Conservation (phyloP, 2,113 vertebrate species). For the Sardina pilchardus region DNA sequence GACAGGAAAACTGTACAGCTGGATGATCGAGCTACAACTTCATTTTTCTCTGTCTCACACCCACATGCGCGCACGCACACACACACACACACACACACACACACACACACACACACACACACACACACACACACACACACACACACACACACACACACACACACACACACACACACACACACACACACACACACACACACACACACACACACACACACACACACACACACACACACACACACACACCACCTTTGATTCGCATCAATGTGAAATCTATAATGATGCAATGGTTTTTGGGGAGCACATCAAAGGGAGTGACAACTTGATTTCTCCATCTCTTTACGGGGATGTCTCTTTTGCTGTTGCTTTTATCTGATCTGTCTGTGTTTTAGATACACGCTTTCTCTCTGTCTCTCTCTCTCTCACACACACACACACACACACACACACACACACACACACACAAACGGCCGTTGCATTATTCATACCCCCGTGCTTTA, state of each 20-base stretch:
- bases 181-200: not conserved
- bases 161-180: conserved; percentile 8
- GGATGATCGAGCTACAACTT: no score
- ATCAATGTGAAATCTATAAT: not conserved
- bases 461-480: conserved; percentile 1
- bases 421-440: conserved; percentile 9
- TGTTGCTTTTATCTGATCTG: conserved; percentile 9
- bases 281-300: not conserved
- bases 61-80: not conserved
- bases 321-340: not conserved
- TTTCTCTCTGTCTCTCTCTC: no score
- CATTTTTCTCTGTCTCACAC: not conserved
- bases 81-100: conserved; percentile 1
- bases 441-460: conserved; percentile 1
- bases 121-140: not conserved
- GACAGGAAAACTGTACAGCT: no score
- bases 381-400: conserved; percentile 16
- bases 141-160: not conserved
- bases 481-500: not conserved
- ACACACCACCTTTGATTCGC: not conserved
- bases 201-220: not conserved
- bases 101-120: not conserved
- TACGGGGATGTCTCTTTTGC: not conserved
- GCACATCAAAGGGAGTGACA: not conserved
- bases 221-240: not conserved